phyloP scores from a whole-genome alignment of 2,888 invertebrate species.

The Scelioninae gen. 1 region DNA sequence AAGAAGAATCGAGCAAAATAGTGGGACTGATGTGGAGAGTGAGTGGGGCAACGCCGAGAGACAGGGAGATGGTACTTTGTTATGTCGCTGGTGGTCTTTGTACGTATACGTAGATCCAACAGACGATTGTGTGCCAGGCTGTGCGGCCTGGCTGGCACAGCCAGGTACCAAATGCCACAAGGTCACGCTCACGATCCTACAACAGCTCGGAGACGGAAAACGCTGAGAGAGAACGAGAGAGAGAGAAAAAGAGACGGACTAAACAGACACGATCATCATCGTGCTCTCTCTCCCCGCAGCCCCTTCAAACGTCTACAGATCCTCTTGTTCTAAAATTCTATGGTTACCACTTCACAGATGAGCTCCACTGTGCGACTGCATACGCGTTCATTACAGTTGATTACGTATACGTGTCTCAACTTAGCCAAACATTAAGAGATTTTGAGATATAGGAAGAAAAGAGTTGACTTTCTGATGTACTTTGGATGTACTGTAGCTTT shows the following conservation, averaged over 20 bases:
- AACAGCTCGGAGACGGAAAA: slow-evolving; percentile 68
- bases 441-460: slow-evolving; percentile 29
- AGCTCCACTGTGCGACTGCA: slow-evolving; percentile 40
- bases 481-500: neutral
- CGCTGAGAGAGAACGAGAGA: slow-evolving; percentile 35
- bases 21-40: slow-evolving; percentile 61
- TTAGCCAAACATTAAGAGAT: slow-evolving; percentile 32
- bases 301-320: slow-evolving; percentile 38
- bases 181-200: slow-evolving; percentile 78
- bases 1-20: slow-evolving; percentile 63
- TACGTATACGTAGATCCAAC: slow-evolving; percentile 65
- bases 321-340: slow-evolving; percentile 65
- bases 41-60: slow-evolving; percentile 59
- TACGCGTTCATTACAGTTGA: slow-evolving; percentile 53
- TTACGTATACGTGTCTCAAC: slow-evolving; percentile 45
- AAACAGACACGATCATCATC: slow-evolving; percentile 56
- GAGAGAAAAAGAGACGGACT: slow-evolving; percentile 36
- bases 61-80: slow-evolving; percentile 74
- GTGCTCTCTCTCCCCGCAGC: slow-evolving; percentile 2
- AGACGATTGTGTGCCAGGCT: slow-evolving; percentile 73
- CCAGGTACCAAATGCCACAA: slow-evolving; percentile 84
- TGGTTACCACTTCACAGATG: slow-evolving; percentile 49
- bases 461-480: slow-evolving; percentile 9
- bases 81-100: slow-evolving; percentile 71
- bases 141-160: slow-evolving; percentile 79